phyloP scores from a whole-genome alignment of 1,140 invertebrate species.

The Armadillidium nasatum region DNA sequence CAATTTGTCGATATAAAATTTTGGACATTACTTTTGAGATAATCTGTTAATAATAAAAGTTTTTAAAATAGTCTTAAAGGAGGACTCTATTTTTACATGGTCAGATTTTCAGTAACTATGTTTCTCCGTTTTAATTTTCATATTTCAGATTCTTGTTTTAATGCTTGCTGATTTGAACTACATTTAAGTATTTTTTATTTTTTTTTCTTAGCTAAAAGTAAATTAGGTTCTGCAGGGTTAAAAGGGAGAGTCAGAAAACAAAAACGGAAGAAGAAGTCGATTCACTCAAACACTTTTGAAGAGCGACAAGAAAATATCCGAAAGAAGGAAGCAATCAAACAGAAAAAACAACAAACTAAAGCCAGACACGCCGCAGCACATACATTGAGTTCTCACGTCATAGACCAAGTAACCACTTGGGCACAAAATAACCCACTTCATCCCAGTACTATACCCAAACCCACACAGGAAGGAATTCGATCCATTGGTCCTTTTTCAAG shows the following conservation, averaged over 20 bases:
- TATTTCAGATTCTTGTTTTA: too few species aligned
- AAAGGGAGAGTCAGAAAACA: background rate
- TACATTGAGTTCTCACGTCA: background rate
- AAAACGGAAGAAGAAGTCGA: background rate
- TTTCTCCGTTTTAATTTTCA: too few species aligned
- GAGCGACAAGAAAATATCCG: background rate
- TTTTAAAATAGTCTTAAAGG: too few species aligned
- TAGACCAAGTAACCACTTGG: background rate
- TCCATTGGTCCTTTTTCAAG: background rate
- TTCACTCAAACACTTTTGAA: background rate
- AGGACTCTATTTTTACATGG: too few species aligned
- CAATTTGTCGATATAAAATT: too few species aligned
- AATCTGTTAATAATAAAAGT: too few species aligned
- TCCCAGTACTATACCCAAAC: background rate
- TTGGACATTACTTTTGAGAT: too few species aligned
- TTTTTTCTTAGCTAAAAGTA: too few species aligned
- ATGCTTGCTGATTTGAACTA: too few species aligned
- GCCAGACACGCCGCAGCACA: background rate
- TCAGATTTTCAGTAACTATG: too few species aligned
- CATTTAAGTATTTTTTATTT: too few species aligned
- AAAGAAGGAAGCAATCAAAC: background rate
- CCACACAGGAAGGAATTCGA: background rate
- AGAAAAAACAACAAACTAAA: background rate
- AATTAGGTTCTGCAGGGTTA: background rate
- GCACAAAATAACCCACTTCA: background rate